A percentile compares a stretch with the other conserved stretches of the same genome.
These are phyloP conservation scores for Pinna nobilis DNA, from an alignment of 1,140 invertebrate species.

Conservation along the genomic window DNA sequence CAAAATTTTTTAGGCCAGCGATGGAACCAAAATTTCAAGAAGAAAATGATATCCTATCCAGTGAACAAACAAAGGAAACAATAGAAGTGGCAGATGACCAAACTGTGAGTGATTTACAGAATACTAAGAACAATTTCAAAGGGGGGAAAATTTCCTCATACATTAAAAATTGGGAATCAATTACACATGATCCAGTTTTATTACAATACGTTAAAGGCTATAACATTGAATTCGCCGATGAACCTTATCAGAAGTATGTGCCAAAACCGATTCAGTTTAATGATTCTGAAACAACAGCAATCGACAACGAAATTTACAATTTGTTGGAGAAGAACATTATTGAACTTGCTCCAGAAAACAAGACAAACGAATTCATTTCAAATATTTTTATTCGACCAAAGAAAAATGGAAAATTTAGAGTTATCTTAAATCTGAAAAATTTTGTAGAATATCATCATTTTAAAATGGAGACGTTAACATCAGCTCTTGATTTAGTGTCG, in stretches of 20 bases:
- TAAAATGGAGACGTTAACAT: conserved; percentile 43
- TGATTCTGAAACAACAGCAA: background rate
- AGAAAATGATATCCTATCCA: too few species aligned
- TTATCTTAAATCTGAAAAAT: conserved; percentile 1
- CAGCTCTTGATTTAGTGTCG: conserved; percentile 25
- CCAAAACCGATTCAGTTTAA: background rate
- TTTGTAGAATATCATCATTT: conserved; percentile 39
- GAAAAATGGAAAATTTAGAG: background rate
- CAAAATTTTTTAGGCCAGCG: too few species aligned
- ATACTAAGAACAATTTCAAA: too few species aligned
- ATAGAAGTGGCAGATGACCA: too few species aligned
- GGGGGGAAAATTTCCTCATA: too few species aligned
- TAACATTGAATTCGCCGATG: background rate
- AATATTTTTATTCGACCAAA: conserved; percentile 2
- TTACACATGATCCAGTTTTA: too few species aligned
- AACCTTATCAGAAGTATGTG: background rate
- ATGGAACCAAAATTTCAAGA: too few species aligned
- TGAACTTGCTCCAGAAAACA: background rate
- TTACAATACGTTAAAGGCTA: too few species aligned
- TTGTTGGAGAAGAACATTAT: conserved; percentile 1
- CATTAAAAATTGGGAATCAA: too few species aligned
- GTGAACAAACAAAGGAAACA: too few species aligned
- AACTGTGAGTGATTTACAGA: too few species aligned
- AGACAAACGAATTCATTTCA: background rate
- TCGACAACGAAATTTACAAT: conserved; percentile 1